Evolutionary conservation across 2,888 invertebrate species (phyloP), one percentile per base, ranked within the genome.

Genomic region (Alloscopus bannaensis): DNA sequence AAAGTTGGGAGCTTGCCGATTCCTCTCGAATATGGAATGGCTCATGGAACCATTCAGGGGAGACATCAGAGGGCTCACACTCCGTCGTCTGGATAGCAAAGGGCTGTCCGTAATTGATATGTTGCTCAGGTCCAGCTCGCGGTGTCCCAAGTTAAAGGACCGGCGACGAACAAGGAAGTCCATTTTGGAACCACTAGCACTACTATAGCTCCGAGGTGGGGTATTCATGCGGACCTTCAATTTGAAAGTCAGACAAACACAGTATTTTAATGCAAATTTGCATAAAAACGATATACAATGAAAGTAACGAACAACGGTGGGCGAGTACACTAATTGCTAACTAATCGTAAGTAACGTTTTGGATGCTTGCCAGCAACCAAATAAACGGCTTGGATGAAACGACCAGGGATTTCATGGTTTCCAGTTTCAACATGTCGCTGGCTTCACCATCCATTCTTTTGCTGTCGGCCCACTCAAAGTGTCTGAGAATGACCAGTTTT

Each of bases 11-110:
- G 83, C 83, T 72, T 84, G 83, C 22, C 85, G 66, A 65, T 86
- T 86, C 50, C 86, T 69, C 42, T 86, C 84, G 11, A 86, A 65
- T 18, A 84, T 80, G 16, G 82, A 81, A 22, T 60, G 65, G 20
- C 66, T 81, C 36, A 83, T 80, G 1, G 77, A 60, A n/a, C 85
- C 85, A 45, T 60, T 79, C 47, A 82, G 59, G 0, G 85, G 83
- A 13, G 84, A 84, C 76, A 84, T 78, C 2, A 86, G 69, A 1
- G 86, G 86, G 40, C 83, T 84, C 1, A 83, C 85, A 75, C 85
- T 84, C 29, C 86, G 55, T 16, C 86, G 66, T 69, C 86, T 73
- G 2, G 84, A 84, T 13, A 85, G 50, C 31, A 82, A 68, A 0
- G 85, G 85, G 71, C 85, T 85, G 29, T 83, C 83, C 13, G 81